phyloP scores from a whole-genome alignment of 2,113 vertebrate genomes.

The Ammospiza caudacuta region DNA sequence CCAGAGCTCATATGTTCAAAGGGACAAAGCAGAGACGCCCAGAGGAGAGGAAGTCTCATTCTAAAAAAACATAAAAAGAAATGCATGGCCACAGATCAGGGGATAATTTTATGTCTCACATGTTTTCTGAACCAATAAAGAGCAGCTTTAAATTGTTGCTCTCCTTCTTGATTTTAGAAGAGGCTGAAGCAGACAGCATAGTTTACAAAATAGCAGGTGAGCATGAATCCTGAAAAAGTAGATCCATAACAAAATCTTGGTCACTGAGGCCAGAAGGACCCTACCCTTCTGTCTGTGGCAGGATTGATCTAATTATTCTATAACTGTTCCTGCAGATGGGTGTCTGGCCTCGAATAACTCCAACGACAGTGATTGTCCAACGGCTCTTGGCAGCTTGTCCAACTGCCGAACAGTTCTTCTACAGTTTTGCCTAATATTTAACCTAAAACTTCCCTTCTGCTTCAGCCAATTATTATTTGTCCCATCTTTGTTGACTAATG shows the following conservation, averaged over 20 bases:
- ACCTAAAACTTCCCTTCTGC: conserved; percentile 69
- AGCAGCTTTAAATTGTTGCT: conserved; percentile 9
- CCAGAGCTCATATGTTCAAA: conserved; percentile 44
- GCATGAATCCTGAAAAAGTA: background rate
- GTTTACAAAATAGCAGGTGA: background rate
- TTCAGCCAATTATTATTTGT: conserved; percentile 71
- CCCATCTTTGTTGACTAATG: conserved; percentile 65
- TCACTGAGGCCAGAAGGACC: conserved; percentile 42
- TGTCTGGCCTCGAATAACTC: conserved; percentile 61
- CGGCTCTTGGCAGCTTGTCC: conserved; percentile 60
- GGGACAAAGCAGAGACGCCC: conserved; percentile 7
- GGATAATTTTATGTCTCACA: conserved; percentile 24
- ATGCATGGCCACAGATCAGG: background rate
- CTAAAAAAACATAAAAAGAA: conserved; percentile 25
- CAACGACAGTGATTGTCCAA: conserved; percentile 28
- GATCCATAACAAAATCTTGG: conserved; percentile 17
- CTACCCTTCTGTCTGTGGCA: conserved; percentile 34
- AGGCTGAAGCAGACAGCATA: background rate
- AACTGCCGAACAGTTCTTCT: conserved; percentile 47
- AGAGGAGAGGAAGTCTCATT: conserved; percentile 40
- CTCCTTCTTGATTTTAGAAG: background rate
- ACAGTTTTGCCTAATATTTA: conserved; percentile 71
- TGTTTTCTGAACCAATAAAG: background rate
- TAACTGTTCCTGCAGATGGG: conserved; percentile 68
- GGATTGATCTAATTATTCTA: conserved; percentile 76